Evolutionary conservation across 2,113 vertebrate genomes (phyloP), one percentile per base, ranked within the genome.

Genomic region (Morone chrysops): DNA sequence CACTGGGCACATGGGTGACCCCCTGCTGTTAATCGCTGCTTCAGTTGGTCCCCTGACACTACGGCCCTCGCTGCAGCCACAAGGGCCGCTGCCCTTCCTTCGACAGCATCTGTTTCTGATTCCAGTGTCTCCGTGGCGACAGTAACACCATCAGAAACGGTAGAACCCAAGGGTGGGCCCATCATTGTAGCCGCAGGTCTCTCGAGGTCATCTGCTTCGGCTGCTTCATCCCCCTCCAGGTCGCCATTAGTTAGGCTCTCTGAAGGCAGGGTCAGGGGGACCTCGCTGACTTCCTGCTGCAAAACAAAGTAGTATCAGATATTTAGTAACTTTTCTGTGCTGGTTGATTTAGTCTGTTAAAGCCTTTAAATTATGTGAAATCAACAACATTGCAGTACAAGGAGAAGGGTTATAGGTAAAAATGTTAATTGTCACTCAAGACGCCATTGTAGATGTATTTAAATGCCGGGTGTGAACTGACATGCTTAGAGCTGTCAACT

Each of bases 1-100:
- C 98, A 99, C 95, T 97, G 97, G 90, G 95, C 95, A 90, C 98
- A 99, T 45, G 97, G 94, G 95, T 99, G 97, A 86, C 97, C 97
- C 79, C 97, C 96, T 71, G 95, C 94, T 70, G 94, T 93, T 62
- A 95, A 94, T 76, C 94, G 93, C 85, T 96, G 96, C 95, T 97
- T 97, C 93, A 95, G 95, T 83, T 96, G 93, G 84, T 92, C 93
- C 90, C 94, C 94, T 18, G 92, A 94, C 47, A 70, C 87, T 8
- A 54, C 61, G 7, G 86, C 85, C 56, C 89, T 88, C 20, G 89
- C 92, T 2, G 89, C 89, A 0, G 92, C 87, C 51, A 90, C 83
- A 1, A 94, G 80, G 13, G 90, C 80, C 0, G 87, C 91, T 0
- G 87, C 88, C 50, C 78, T 70, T 45, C 85, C 93, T 16, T 82